Evolutionary conservation across 1,140 invertebrate genomes (phyloP).

Genomic region (Monochamus saltuarius): DNA sequence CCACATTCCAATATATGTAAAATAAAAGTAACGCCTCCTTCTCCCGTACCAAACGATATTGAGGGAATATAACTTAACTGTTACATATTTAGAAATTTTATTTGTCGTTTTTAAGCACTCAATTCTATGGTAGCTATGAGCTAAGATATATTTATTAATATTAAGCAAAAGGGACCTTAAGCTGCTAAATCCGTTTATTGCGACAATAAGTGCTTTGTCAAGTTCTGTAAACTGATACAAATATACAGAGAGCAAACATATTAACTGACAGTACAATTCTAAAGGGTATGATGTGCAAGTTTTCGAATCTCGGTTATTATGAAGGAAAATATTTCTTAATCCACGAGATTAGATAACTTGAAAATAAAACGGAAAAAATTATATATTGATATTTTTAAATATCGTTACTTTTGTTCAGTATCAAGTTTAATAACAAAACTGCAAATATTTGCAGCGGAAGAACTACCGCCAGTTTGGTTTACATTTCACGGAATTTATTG

Average conservation of each 20-base stretch:
- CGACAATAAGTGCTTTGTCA: not conserved
- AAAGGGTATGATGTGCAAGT: too few relatives aligned
- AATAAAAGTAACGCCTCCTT: constrained; percentile 7
- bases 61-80: constrained; percentile 26
- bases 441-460: too few relatives aligned
- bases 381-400: too few relatives aligned
- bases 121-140: constrained; percentile 15
- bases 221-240: not conserved
- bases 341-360: too few relatives aligned
- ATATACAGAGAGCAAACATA: too few relatives aligned
- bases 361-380: too few relatives aligned
- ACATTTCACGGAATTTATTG: too few relatives aligned
- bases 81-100: constrained; percentile 38
- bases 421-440: too few relatives aligned
- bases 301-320: not conserved
- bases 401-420: too few relatives aligned
- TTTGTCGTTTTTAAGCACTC: constrained; percentile 24
- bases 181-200: not conserved
- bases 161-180: constrained; percentile 27
- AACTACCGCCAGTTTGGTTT: too few relatives aligned
- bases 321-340: too few relatives aligned
- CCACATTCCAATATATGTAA: constrained; percentile 30
- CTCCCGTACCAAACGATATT: constrained; percentile 6
- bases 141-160: constrained; percentile 4
- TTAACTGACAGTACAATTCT: too few relatives aligned